Evolutionary conservation across 2,113 vertebrate species (phyloP), one percentile per base, ranked within the genome.

Genomic region (Neogobius melanostomus): DNA sequence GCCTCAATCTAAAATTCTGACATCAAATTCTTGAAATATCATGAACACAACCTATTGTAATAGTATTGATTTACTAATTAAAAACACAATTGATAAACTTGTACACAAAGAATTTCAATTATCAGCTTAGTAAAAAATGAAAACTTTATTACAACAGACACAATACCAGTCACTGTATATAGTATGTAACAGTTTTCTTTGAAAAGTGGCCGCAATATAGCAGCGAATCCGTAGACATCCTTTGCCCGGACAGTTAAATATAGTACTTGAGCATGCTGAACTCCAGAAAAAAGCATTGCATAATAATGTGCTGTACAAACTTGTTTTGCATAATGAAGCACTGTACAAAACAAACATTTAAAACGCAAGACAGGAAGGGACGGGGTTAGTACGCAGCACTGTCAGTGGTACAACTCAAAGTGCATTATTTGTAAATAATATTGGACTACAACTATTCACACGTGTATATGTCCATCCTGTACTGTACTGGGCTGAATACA

Each of bases 61-160:
- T 21, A 36, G 28, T 50, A 50, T 1, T 12, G 49, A 50, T 50
- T 50, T 6, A 50, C 49, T 15, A 49, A 3, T 49, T 12, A 15
- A 50, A 14, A 15, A 14, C 11, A 14, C 1, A 50, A 12, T 14
- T 12, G 3, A 50, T 11, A 50, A 14, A 12, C 11, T 47, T 7
- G 46, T 8, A 47, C 46, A 47, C 7, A 47, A 5, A 47, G 10
- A 47, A 11, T 1, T 11, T 47, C 4, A 47, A 8, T 47, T 47
- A 47, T 47, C 46, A 47, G 28, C 28, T 51, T 2, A 51, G 6
- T 83, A 50, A 49, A 88, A 91, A 85, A 86, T 64, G 69, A 82
- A 60, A 90, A 81, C 70, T 91, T 91, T 90, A 92, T 88, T 88
- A 81, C 72, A 86, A 84, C 82, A 90, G 82, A 75, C 66, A 61